Evolutionary conservation across 2,113 vertebrate genomes (phyloP).

Genomic region (Enhydra lutris): DNA sequence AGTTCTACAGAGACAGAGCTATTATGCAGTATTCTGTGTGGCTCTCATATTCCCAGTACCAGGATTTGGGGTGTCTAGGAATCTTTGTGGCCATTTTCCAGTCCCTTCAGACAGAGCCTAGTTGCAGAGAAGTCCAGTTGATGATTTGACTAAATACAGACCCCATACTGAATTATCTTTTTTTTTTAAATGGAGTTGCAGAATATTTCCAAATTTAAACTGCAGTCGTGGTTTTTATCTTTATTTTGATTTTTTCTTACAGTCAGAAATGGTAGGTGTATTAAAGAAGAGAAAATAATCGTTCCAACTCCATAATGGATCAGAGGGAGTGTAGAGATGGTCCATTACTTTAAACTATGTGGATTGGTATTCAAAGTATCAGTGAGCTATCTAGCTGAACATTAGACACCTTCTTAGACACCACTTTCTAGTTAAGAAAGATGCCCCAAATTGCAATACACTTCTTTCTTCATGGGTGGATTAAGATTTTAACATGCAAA

Average conservation of each 20-base stretch:
- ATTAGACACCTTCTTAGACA: neutral
- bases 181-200: neutral
- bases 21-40: slow-evolving; percentile 38
- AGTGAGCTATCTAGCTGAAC: neutral
- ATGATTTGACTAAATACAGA: slow-evolving; percentile 13
- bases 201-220: slow-evolving; percentile 39
- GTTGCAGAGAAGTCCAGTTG: slow-evolving; percentile 8
- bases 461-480: slow-evolving; percentile 19
- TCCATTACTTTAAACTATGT: slow-evolving; percentile 16
- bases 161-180: neutral
- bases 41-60: slow-evolving; percentile 16
- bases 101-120: neutral
- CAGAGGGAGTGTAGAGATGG: neutral
- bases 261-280: neutral
- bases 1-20: neutral
- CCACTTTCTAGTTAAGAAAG: slow-evolving; percentile 2
- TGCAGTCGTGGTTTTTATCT: neutral
- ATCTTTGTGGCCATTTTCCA: slow-evolving; percentile 22
- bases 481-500: neutral
- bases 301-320: neutral
- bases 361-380: neutral
- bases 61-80: slow-evolving; percentile 29
- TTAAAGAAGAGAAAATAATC: neutral
- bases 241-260: neutral
- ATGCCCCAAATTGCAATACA: neutral